Percentiles rank a stretch among this genome's conserved stretches.
These are phyloP conservation scores for Clarias gariepinus DNA, from an alignment of 2,113 vertebrate species.

Conservation along the genomic window DNA sequence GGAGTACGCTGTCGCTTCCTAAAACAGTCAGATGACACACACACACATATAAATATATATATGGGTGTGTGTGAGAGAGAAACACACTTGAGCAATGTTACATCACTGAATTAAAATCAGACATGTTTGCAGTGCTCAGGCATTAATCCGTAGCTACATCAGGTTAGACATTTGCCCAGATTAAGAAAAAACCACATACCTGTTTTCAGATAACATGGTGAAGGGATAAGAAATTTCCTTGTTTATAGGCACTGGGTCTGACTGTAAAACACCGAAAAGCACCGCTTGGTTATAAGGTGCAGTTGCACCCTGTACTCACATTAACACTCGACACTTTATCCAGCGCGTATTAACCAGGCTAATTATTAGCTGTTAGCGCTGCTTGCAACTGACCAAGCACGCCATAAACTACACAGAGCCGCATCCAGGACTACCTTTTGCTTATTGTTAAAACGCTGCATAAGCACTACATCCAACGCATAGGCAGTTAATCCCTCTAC, in stretches of 20 bases:
- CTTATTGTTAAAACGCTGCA: background rate
- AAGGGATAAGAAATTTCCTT: background rate
- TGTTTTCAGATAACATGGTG: slow-evolving; percentile 75
- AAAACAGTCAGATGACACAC: background rate
- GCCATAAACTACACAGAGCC: background rate
- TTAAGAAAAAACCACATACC: slow-evolving; percentile 52
- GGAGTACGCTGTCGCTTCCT: slow-evolving; percentile 90
- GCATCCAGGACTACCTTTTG: background rate
- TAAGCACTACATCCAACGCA: background rate
- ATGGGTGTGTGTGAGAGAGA: too few relatives aligned
- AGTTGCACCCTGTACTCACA: background rate
- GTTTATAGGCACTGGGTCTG: background rate
- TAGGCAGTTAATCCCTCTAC: background rate
- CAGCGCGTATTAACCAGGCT: background rate
- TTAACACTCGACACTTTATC: background rate
- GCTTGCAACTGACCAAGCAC: background rate
- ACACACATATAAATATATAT: background rate
- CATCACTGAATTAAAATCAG: background rate
- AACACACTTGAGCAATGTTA: background rate
- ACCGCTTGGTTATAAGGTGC: background rate
- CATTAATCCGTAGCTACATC: too few relatives aligned
- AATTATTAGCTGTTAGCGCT: slow-evolving; percentile 6
- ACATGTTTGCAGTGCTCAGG: background rate
- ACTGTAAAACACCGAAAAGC: background rate
- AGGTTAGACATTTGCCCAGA: too few relatives aligned